Evolutionary conservation across 2,113 vertebrate genomes (phyloP), one percentile per base, ranked within the genome.

Genomic region (Channa maculata): DNA sequence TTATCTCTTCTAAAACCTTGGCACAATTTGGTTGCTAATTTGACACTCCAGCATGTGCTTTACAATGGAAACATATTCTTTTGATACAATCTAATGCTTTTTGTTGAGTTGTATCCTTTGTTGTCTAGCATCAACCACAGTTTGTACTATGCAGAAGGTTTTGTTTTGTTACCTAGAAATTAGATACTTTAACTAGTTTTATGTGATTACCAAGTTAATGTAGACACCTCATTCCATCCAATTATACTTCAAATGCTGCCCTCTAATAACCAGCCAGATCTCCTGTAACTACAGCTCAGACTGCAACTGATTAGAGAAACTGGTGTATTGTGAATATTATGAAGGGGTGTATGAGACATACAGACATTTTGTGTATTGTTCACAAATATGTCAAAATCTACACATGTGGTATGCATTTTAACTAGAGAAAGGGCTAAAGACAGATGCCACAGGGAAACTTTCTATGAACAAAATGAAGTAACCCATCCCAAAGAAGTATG

Each of bases 1-100:
- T 69, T 53, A 75, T 80, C 54, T 71, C 45, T 2, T 44, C 44
- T 48, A 38, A 64, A 48, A 36, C 54, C 55, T 5, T 2, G 46
- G 3, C 3, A 13, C 37, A 49, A 43, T 53, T 46, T 33, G 61
- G 1, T 24, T 46, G 46, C 37, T 60, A 10, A 34, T 73, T 73
- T 59, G 14, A 63, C 4, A 15, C 65, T 50, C 37, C 4, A 4
- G 15, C 33, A 41, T 37, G 43, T n/a, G 53, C 24, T 55, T 41
- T 10, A n/a, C 5, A 50, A 71, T 14, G 0, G n/a, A 39, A 46
- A 34, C 36, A 6, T 38, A 9, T 33, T 48, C 24, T 46, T 53
- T 54, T 10, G 6, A 13, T 11, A 5, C 12, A 12, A 34, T 24
- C 37, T 44, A 43, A 44, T 41, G 6, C 39, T 41, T 41, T 50